A percentile compares a stretch with the other conserved stretches of the same genome.
Conservation (phyloP, 2,113 vertebrate species). For the Rhinolophus ferrumequinum region DNA sequence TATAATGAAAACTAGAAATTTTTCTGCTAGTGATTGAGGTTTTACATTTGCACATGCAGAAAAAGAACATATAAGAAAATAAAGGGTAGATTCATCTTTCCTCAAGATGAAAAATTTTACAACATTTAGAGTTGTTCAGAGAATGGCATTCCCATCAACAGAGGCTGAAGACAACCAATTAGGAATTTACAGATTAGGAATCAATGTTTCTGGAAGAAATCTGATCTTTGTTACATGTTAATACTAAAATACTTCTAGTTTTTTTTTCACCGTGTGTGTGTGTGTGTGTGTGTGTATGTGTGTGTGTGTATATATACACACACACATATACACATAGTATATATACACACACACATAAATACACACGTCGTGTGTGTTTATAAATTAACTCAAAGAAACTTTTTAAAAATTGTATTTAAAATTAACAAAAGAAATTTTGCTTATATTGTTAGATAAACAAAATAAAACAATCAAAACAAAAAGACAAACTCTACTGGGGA, state of each 20-base stretch:
- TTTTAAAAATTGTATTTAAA: neutral
- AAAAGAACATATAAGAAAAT: neutral
- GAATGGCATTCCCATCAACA: neutral
- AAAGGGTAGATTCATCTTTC: neutral
- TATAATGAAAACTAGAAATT: neutral
- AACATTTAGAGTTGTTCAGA: neutral
- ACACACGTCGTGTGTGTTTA: no score
- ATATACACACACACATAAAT: no score
- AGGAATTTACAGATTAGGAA: neutral
- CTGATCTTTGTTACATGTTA: neutral
- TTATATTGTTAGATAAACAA: neutral
- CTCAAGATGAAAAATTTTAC: neutral
- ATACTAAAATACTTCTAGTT: neutral
- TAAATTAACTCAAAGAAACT: neutral
- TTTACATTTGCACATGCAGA: neutral
- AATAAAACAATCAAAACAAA: neutral
- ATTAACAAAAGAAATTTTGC: conserved; percentile 2
- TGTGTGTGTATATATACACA: no score
- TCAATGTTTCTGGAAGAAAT: neutral
- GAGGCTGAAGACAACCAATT: neutral
- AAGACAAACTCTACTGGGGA: neutral
- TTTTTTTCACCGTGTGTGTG: neutral
- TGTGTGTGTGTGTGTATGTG: no score
- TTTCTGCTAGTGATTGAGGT: neutral
- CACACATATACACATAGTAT: no score